Percentiles rank a stretch among this genome's conserved stretches.
Conservation (phyloP, 2,113 vertebrate species). For the Callopanchax toddi region DNA sequence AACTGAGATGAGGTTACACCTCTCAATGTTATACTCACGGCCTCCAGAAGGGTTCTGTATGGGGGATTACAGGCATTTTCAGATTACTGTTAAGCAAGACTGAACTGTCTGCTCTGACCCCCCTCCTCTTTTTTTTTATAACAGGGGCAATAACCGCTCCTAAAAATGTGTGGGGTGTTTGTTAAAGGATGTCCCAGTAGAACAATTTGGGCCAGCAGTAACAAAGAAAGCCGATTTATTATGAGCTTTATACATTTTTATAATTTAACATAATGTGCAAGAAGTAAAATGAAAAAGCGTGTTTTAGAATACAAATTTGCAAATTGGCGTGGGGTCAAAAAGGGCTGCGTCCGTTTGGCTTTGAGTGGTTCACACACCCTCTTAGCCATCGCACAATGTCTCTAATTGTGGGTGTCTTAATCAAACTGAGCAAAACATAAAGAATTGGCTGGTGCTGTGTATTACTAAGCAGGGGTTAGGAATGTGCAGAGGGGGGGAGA, state of each 20-base stretch:
- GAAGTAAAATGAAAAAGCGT: not conserved
- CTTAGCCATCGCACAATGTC: constrained; percentile 74
- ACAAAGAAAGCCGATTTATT: no score
- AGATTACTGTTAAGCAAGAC: constrained; percentile 76
- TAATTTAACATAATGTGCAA: not conserved
- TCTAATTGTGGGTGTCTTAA: constrained; percentile 84
- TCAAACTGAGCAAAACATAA: constrained; percentile 79
- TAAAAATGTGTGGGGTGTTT: constrained; percentile 9
- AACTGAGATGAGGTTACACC: constrained; percentile 62
- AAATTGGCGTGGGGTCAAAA: constrained; percentile 18
- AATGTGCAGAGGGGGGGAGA: constrained; percentile 45
- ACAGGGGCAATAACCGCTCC: constrained; percentile 20
- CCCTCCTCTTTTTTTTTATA: constrained; percentile 40
- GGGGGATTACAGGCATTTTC: constrained; percentile 78
- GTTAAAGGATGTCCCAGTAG: not conserved
- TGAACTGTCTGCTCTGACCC: constrained; percentile 72
- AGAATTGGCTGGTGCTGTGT: constrained; percentile 76
- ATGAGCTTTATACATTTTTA: no score
- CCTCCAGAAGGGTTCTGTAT: constrained; percentile 64
- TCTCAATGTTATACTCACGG: constrained; percentile 44
- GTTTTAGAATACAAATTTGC: not conserved
- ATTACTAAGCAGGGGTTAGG: constrained; percentile 80
- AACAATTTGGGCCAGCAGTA: no score
- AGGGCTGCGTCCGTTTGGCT: constrained; percentile 20
- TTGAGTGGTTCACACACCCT: constrained; percentile 42